Base-by-base conservation (phyloP, 1,140 invertebrate species). In the Cyrtorhinus lividipennis region DNA sequence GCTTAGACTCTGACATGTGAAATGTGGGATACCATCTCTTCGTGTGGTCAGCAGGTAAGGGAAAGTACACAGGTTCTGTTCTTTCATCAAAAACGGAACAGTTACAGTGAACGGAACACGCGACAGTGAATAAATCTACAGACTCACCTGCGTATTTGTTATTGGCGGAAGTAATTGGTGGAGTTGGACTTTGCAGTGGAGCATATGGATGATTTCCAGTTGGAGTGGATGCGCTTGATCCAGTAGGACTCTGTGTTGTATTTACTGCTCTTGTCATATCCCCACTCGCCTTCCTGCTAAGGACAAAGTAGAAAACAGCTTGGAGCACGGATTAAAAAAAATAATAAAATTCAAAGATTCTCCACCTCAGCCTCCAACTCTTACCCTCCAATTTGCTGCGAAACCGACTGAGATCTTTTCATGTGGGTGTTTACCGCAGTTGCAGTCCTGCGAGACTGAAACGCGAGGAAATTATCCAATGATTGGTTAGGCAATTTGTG, bases 221-320 rank as follows among this genome's bases (percentile, higher is more conserved):
- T 2, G 90, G 90, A 48, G 90, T 93, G 13, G 90, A 88, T 59
- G 90, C 87, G 77, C 87, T 90, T 57, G 89, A 90, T 44, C 77
- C 76, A 56, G 76, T 75, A 66, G 88, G 87, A 73, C 86, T 89
- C 73, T 85, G 86, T 69, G 86, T 82, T 66, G 86, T 78, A 75
- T 83, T 87, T 63, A 91, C 74, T 71, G 30, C 30, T 38, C 84
- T 84, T 66, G 90, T 76, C 65, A 92, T 74, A 75, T 92, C 88
- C 71, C 82, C 84, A 72, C 85, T 88, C 48, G 85, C 81, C 77
- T 89, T 90, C 65, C 73, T 75, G 53, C 30, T 66, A 67, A 57
- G 24, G 5, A 24, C 20, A 44, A 26, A 18, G 13, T 15, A 10
- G 27, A 27, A 23, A 62, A 24, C 13, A 61, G 20, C 10, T 15